A percentile compares a stretch with the other conserved stretches of the same genome.
These are phyloP conservation scores for Corynorhinus townsendii DNA, from an alignment of 2,113 vertebrate genomes.

Conservation along the genomic window DNA sequence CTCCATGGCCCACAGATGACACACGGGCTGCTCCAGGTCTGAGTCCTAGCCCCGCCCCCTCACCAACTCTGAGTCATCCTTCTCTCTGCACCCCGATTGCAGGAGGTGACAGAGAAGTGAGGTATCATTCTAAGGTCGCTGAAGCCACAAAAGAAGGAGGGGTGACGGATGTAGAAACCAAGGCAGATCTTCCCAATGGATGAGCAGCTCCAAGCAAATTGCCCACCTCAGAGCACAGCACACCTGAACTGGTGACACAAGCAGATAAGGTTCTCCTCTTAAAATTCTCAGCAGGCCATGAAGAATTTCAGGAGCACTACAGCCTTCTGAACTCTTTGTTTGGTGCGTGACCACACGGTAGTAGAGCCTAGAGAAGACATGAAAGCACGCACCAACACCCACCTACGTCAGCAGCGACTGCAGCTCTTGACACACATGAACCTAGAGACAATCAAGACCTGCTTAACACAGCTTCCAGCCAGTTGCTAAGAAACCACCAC, in stretches of 20 bases:
- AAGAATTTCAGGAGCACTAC: neutral
- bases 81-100: neutral
- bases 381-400: neutral
- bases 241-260: neutral
- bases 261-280: neutral
- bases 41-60: neutral
- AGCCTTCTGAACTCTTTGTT: neutral
- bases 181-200: neutral
- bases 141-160: neutral
- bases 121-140: neutral
- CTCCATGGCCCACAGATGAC: neutral
- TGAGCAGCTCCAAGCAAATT: neutral
- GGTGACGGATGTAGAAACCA: neutral
- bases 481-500: conserved; percentile 81
- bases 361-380: neutral
- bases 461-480: conserved; percentile 61
- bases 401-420: neutral
- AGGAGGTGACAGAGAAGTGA: neutral
- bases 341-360: no score
- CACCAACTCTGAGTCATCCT: neutral
- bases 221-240: neutral
- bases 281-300: neutral
- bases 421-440: neutral
- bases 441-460: conserved; percentile 45
- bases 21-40: no score